These are phyloP conservation scores for Reticulitermes speratus DNA, from an alignment of 1,140 invertebrate genomes.

Conservation along the genomic window DNA sequence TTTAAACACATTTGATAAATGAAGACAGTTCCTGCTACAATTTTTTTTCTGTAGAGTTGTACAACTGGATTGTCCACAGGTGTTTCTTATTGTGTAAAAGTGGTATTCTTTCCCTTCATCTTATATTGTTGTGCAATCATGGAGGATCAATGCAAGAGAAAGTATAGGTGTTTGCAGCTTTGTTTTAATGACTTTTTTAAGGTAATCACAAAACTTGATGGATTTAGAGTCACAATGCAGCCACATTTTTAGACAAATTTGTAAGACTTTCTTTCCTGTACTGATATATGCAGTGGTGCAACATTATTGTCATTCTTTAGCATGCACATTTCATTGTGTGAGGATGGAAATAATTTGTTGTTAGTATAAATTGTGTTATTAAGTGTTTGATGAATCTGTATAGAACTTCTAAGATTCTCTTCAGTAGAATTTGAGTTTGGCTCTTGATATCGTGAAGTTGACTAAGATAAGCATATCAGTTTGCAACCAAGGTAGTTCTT, in stretches of 20 bases:
- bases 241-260: conserved; percentile 1
- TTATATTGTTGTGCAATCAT: background rate
- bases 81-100: background rate
- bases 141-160: background rate
- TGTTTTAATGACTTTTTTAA: background rate
- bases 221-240: background rate
- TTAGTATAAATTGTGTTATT: too few relatives aligned
- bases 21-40: background rate
- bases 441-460: too few relatives aligned
- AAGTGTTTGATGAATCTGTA: too few relatives aligned
- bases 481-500: too few relatives aligned
- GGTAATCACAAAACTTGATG: background rate
- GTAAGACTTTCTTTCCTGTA: background rate
- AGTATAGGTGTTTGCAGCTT: too few relatives aligned
- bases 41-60: background rate
- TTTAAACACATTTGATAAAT: too few relatives aligned
- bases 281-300: background rate
- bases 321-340: background rate
- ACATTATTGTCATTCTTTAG: background rate
- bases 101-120: too few relatives aligned
- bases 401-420: too few relatives aligned
- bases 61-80: background rate
- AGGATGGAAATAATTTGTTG: too few relatives aligned
- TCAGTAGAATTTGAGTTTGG: too few relatives aligned
- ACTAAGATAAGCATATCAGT: too few relatives aligned